Base-by-base conservation (phyloP, 1,140 invertebrate species). In the Drosophila lowei region DNA sequence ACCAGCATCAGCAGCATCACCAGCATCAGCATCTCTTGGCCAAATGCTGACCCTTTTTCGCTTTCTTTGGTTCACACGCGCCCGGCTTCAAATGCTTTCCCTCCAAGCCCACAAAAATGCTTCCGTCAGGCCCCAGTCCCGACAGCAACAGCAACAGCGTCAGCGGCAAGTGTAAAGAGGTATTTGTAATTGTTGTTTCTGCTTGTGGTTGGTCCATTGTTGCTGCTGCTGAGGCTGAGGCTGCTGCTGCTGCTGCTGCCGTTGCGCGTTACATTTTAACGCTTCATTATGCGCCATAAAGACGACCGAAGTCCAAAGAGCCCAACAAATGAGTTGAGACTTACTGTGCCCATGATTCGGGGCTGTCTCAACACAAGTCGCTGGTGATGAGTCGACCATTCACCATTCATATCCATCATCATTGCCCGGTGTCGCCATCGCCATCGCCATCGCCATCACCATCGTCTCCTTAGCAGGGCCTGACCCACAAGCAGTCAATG, bases 11-110 rank as follows among this genome's bases (percentile, higher is more conserved):
- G 16, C 74, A 52, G 16, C 63, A 72, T 25, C 21, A 25, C 13
- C 44, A 52, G 43, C 48, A 60, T 11, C 70, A 67, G 60, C 73
- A 74, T 70, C 77, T 58, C 58, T 66, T 53, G 68, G 47, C 64
- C 62, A 67, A 67, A 55, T 41, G 30, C 64, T 84, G 79, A 77
- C 84, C 84, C 76, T 89, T 88, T 79, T 83, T 75, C 72, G 71
- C 83, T 86, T 86, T 88, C 83, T 88, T 88, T 72, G 78, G 83
- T 86, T 86, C 83, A 85, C 81, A 85, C 81, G 81, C 81, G 83
- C 70, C 44, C 11, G 38, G 30, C 77, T 58, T 59, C 80, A 84
- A 85, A 85, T 85, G 80, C 80, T 85, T 85, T 85, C 81, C 77
- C 79, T 25, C 11, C 11, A 79, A 88, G 66, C 56, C 59, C 76